Conservation (phyloP, 2,888 invertebrate genomes). For the Leptinotarsa rubiginosa region DNA sequence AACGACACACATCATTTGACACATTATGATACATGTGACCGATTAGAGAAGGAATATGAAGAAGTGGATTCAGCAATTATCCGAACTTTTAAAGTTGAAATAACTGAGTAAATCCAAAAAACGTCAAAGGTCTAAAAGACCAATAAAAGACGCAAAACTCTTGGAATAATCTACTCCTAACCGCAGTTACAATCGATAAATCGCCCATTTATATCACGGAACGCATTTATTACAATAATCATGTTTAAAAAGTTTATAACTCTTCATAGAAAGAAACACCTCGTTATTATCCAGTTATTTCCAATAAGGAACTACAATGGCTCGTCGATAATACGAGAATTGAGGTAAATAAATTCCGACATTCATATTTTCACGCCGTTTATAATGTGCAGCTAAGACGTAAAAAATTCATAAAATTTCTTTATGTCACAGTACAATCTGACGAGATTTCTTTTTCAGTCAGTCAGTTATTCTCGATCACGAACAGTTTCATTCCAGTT, state of each 20-base stretch:
- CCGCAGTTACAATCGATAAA: slow-evolving; percentile 15
- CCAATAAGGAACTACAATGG: background rate
- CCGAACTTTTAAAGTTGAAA: too few relatives aligned
- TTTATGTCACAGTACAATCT: background rate
- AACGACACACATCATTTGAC: too few relatives aligned
- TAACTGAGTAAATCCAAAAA: too few relatives aligned
- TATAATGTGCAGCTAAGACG: background rate
- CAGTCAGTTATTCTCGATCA: background rate
- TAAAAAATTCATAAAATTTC: slow-evolving; percentile 16
- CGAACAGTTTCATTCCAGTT: slow-evolving; percentile 1
- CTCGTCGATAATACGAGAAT: background rate
- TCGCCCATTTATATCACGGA: background rate
- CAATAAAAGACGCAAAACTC: too few relatives aligned
- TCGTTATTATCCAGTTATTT: slow-evolving; percentile 11
- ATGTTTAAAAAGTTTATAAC: background rate
- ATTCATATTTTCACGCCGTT: slow-evolving; percentile 15
- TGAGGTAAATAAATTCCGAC: slow-evolving; percentile 3
- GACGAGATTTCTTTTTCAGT: background rate
- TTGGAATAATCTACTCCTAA: background rate
- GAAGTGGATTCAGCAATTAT: too few relatives aligned
- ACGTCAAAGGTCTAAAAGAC: too few relatives aligned
- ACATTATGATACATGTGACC: too few relatives aligned
- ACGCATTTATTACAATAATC: background rate
- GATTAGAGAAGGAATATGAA: too few relatives aligned
- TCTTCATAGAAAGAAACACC: background rate